Percentiles rank a stretch among this genome's conserved stretches.
Evolutionary conservation across 2,888 invertebrate species (phyloP).

Genomic region (Operophtera brumata): DNA sequence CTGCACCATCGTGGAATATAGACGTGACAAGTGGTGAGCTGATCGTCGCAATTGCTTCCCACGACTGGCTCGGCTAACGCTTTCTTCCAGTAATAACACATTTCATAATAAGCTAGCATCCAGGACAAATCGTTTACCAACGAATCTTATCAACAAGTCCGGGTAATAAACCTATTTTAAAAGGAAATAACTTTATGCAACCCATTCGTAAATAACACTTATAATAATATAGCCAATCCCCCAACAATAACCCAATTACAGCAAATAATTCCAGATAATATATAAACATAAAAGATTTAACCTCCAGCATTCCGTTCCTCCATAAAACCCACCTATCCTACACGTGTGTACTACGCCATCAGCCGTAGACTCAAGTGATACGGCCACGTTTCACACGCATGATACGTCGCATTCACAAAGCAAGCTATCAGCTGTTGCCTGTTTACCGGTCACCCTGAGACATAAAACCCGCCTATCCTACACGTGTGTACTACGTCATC

Average conservation of each 20-base stretch:
- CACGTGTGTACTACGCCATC: conserved; percentile 26
- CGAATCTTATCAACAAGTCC: too few relatives aligned
- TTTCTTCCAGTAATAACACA: too few relatives aligned
- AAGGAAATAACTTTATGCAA: too few relatives aligned
- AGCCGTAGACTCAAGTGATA: conserved; percentile 31
- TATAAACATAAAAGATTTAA: conserved; percentile 10
- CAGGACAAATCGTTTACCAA: too few relatives aligned
- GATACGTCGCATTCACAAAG: conserved; percentile 27
- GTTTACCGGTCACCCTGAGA: neutral
- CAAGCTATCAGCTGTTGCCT: conserved; percentile 1
- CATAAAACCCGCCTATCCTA: conserved; percentile 15
- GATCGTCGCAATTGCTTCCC: too few relatives aligned
- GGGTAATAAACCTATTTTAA: too few relatives aligned
- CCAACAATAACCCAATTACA: conserved; percentile 2
- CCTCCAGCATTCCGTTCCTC: conserved; percentile 4
- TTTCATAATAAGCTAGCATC: too few relatives aligned
- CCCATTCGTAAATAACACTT: too few relatives aligned
- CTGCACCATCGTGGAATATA: too few relatives aligned
- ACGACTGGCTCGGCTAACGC: too few relatives aligned
- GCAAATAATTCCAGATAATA: neutral
- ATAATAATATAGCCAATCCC: neutral
- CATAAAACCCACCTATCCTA: conserved; percentile 15
- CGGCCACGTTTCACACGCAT: conserved; percentile 43
- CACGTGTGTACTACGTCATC: conserved; percentile 26
- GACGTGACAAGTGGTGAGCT: too few relatives aligned